These are phyloP conservation scores for Rhagonycha lutea DNA, from an alignment of 2,888 invertebrate genomes.

Conservation along the genomic window DNA sequence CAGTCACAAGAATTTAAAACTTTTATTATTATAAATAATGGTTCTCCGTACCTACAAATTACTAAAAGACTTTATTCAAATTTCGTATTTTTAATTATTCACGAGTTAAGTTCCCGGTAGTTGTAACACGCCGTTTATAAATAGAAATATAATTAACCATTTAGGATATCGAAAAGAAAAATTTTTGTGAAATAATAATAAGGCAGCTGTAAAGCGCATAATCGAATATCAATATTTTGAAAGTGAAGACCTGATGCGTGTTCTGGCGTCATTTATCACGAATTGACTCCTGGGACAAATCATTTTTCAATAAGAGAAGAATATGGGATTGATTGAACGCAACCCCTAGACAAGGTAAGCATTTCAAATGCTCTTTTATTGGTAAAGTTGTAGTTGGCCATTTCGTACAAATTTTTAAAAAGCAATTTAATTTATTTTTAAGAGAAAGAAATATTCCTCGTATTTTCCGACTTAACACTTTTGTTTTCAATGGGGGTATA, in stretches of 20 bases:
- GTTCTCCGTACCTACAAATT: background rate
- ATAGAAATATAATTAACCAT: background rate
- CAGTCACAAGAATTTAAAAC: background rate
- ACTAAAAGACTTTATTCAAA: background rate
- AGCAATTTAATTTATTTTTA: slow-evolving; percentile 7
- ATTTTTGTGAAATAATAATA: background rate
- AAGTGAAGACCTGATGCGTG: slow-evolving; percentile 38
- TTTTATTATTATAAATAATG: background rate
- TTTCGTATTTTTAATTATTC: background rate
- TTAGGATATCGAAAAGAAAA: background rate
- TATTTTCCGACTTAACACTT: slow-evolving; percentile 8
- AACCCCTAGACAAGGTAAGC: slow-evolving; percentile 26
- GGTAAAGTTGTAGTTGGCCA: slow-evolving; percentile 3
- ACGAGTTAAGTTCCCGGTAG: background rate
- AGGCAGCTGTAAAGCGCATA: slow-evolving; percentile 25
- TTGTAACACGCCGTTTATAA: background rate
- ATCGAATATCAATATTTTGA: slow-evolving; percentile 31
- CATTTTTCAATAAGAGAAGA: slow-evolving; percentile 45
- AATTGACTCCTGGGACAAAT: slow-evolving; percentile 44
- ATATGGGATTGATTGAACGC: slow-evolving; percentile 42
- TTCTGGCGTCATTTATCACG: slow-evolving; percentile 41
- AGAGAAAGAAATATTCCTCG: slow-evolving; percentile 11
- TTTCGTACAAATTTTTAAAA: background rate
- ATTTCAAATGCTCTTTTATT: slow-evolving; percentile 14
- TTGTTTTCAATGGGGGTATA: slow-evolving; percentile 12